phyloP scores from a whole-genome alignment of 2,113 vertebrate species.

The Cynocephalus volans region DNA sequence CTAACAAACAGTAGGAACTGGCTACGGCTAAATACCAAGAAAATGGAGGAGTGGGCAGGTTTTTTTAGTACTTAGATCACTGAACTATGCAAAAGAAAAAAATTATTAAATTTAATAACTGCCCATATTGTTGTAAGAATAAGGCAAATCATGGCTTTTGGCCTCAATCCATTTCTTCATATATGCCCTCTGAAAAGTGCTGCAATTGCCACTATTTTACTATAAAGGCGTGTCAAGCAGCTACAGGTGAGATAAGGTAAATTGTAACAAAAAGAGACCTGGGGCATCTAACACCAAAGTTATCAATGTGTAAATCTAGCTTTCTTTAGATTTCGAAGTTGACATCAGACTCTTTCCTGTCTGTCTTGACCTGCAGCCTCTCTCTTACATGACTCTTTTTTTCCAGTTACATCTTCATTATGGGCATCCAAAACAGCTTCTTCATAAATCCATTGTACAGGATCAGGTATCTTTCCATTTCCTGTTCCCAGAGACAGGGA shows the following conservation, averaged over 20 bases:
- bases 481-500: background rate
- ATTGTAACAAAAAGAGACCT: constrained; percentile 7
- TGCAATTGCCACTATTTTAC: background rate
- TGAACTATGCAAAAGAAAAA: constrained; percentile 13
- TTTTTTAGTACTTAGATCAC: background rate
- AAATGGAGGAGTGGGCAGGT: background rate
- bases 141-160: background rate
- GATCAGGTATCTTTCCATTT: background rate
- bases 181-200: background rate
- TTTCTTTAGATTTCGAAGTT: background rate
- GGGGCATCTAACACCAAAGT: background rate
- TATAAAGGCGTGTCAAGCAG: background rate
- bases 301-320: background rate
- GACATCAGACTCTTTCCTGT: background rate
- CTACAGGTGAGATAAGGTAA: background rate
- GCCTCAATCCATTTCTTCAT: background rate
- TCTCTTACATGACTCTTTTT: background rate
- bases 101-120: constrained; percentile 38
- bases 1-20: background rate
- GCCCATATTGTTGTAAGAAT: background rate
- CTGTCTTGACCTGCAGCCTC: background rate
- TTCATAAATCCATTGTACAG: background rate
- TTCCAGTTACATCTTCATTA: background rate
- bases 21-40: background rate
- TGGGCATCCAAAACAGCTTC: background rate